These are phyloP conservation scores for Pseudochromis fuscus DNA, from an alignment of 2,797 vertebrate species.

Conservation along the genomic window DNA sequence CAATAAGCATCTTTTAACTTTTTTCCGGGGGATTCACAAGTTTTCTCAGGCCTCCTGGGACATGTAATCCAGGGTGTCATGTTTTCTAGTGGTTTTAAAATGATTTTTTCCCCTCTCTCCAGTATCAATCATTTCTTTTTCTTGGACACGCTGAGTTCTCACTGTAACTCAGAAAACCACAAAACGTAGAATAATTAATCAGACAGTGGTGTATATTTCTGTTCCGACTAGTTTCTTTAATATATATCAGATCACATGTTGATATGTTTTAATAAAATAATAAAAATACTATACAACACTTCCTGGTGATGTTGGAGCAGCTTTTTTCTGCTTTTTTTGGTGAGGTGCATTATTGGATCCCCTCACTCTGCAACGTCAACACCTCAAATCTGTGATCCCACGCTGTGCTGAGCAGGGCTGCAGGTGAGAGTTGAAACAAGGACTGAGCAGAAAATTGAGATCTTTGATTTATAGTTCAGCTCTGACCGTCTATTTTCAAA, in stretches of 20 bases:
- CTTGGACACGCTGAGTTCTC: background rate
- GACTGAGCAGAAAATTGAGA: conserved; percentile 28
- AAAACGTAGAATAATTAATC: background rate
- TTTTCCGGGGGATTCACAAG: background rate
- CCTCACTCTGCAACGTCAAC: background rate
- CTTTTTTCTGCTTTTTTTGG: conserved; percentile 12
- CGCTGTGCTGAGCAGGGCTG: conserved; percentile 29
- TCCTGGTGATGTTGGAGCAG: background rate
- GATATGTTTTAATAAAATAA: conserved; percentile 33
- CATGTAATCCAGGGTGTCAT: conserved; percentile 24
- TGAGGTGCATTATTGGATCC: background rate
- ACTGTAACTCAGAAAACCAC: background rate
- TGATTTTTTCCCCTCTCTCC: conserved; percentile 1
- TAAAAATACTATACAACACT: conserved; percentile 29
- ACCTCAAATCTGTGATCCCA: conserved; percentile 24
- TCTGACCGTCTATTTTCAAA: conserved; percentile 12
- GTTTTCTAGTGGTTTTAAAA: conserved; percentile 18
- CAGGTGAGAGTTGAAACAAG: conserved; percentile 25
- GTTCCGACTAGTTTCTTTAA: conserved; percentile 13
- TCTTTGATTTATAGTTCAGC: conserved; percentile 24
- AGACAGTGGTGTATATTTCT: conserved; percentile 30
- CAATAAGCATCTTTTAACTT: background rate
- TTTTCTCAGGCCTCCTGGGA: conserved; percentile 11
- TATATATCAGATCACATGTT: conserved; percentile 37
- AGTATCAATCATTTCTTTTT: conserved; percentile 5